These are phyloP conservation scores for Silurus asotus DNA, from an alignment of 2,113 vertebrate genomes.

Conservation along the genomic window DNA sequence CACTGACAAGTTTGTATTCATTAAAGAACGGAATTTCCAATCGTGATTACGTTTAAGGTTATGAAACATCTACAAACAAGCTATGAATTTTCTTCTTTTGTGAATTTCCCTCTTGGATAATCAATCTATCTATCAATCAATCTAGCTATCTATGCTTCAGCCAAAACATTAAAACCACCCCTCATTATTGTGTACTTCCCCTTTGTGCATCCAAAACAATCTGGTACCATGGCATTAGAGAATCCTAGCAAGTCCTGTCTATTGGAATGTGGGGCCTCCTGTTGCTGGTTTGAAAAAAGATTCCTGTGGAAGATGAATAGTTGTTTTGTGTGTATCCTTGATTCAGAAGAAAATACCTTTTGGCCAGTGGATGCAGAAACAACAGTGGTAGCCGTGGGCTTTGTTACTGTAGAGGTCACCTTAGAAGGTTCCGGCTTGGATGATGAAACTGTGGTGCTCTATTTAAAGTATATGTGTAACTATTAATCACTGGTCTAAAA, in stretches of 20 bases:
- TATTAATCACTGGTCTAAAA: slow-evolving; percentile 34
- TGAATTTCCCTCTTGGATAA: no score
- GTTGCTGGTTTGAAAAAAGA: not conserved
- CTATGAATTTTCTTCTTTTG: no score
- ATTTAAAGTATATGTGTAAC: slow-evolving; percentile 53
- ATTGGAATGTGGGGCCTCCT: no score
- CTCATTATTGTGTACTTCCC: no score
- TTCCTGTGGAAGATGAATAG: not conserved
- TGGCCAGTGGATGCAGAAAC: slow-evolving; percentile 43
- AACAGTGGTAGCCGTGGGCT: slow-evolving; percentile 42
- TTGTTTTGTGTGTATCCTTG: not conserved
- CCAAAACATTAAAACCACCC: no score
- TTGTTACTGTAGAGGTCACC: slow-evolving; percentile 48
- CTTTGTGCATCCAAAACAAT: no score
- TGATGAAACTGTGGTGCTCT: slow-evolving; percentile 52
- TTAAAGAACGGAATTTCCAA: not conserved
- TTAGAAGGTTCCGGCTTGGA: slow-evolving; percentile 60
- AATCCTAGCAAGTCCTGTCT: no score
- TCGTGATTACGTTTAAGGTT: no score
- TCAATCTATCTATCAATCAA: no score
- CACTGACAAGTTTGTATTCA: not conserved
- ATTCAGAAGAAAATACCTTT: slow-evolving; percentile 53
- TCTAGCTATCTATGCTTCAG: no score
- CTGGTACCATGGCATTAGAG: no score
- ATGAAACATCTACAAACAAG: not conserved